Evolutionary conservation across 2,888 invertebrate species (phyloP).

Genomic region (Drosophila planitibia): DNA sequence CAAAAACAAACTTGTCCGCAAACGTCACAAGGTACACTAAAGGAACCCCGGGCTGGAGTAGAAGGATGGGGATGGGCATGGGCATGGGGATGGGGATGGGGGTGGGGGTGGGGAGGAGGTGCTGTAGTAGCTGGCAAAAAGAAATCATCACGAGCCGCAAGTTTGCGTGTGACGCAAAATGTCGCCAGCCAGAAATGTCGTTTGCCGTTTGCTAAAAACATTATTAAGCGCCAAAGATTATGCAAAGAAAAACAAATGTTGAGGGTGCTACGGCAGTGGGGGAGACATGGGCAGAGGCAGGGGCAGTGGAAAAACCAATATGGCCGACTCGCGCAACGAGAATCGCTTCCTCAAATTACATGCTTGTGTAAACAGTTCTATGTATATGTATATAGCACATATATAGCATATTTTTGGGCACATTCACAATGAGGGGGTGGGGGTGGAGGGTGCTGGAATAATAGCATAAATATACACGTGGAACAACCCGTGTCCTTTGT

Average conservation of each 20-base stretch:
- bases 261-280: background rate
- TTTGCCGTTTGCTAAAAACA: conserved; percentile 44
- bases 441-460: background rate
- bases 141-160: conserved; percentile 66
- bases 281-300: background rate
- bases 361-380: conserved; percentile 64
- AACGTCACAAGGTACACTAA: conserved; percentile 54
- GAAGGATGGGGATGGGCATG: background rate
- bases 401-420: conserved; percentile 53
- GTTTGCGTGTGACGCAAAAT: conserved; percentile 68
- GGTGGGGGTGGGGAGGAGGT: background rate
- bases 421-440: conserved; percentile 6
- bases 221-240: conserved; percentile 76
- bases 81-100: background rate
- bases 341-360: conserved; percentile 51
- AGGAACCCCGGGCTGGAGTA: conserved; percentile 2
- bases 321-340: conserved; percentile 51
- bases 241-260: conserved; percentile 68
- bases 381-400: background rate
- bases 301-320: conserved; percentile 56
- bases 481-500: conserved; percentile 5
- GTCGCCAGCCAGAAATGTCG: conserved; percentile 50
- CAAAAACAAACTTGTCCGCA: conserved; percentile 51
- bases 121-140: conserved; percentile 2
- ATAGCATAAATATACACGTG: conserved; percentile 4